Percentiles rank a stretch among this genome's conserved stretches.
Conservation (phyloP, 2,113 vertebrate species). For the Spea bombifrons region DNA sequence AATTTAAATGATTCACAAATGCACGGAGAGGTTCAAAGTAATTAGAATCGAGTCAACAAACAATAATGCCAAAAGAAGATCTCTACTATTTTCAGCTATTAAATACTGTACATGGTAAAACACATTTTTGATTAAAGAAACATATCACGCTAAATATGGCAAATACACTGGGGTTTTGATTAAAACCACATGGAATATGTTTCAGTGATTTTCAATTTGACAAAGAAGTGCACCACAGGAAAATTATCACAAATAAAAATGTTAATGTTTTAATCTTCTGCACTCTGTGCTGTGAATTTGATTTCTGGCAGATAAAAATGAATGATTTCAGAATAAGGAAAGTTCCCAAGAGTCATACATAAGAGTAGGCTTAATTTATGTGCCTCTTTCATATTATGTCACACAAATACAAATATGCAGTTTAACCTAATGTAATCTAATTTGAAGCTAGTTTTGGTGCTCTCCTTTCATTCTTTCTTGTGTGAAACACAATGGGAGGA, state of each 20-base stretch:
- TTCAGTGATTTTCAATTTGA: background rate
- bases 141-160: too few species aligned
- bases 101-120: too few species aligned
- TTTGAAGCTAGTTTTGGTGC: background rate
- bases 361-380: background rate
- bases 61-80: too few species aligned
- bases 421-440: background rate
- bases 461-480: too few species aligned
- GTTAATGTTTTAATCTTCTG: background rate
- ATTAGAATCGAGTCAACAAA: too few species aligned
- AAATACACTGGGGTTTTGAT: too few species aligned
- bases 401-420: slow-evolving; percentile 2
- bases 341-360: background rate
- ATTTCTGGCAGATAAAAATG: background rate
- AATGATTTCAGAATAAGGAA: background rate
- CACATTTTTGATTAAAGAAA: too few species aligned
- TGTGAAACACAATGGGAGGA: too few species aligned
- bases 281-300: background rate
- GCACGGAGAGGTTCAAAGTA: too few species aligned
- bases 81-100: too few species aligned
- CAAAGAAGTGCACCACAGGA: background rate
- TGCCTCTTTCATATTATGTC: slow-evolving; percentile 1
- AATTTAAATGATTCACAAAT: too few species aligned
- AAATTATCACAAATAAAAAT: background rate
- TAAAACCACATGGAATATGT: background rate